phyloP scores from a whole-genome alignment of 2,888 invertebrate species.

The Lamellibrachia columna region DNA sequence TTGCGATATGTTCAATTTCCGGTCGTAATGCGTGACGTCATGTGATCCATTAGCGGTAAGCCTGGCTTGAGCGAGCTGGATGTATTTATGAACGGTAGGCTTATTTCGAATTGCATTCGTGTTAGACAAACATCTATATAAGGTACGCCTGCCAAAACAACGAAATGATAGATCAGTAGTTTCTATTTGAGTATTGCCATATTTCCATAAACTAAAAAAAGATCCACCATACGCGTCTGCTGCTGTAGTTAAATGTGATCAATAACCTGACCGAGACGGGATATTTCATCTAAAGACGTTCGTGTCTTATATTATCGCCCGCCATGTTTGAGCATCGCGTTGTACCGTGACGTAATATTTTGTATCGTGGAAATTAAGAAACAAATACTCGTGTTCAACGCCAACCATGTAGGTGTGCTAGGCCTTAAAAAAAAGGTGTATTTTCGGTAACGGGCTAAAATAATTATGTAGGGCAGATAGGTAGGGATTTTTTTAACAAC shows the following conservation, averaged over 20 bases:
- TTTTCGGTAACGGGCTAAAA: no score
- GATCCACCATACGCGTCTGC: slow-evolving; percentile 1
- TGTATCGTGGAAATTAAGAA: neutral
- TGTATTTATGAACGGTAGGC: neutral
- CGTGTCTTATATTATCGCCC: neutral
- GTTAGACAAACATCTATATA: neutral
- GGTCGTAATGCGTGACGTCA: neutral
- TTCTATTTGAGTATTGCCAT: neutral
- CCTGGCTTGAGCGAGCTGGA: neutral
- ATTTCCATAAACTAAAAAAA: neutral
- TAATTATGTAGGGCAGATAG: no score
- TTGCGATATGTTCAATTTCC: neutral
- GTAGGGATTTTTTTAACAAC: no score
- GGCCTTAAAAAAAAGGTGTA: no score
- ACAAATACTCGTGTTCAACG: no score
- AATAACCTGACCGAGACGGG: neutral
- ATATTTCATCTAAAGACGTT: neutral
- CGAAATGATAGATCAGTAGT: neutral
- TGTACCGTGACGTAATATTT: neutral
- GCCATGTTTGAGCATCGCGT: neutral
- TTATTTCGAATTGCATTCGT: neutral
- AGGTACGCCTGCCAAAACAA: neutral
- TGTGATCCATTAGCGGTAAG: neutral
- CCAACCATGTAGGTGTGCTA: no score
- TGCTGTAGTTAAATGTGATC: neutral